Base-by-base conservation (phyloP, 1,140 invertebrate genomes). In the Drosophila arizonae region DNA sequence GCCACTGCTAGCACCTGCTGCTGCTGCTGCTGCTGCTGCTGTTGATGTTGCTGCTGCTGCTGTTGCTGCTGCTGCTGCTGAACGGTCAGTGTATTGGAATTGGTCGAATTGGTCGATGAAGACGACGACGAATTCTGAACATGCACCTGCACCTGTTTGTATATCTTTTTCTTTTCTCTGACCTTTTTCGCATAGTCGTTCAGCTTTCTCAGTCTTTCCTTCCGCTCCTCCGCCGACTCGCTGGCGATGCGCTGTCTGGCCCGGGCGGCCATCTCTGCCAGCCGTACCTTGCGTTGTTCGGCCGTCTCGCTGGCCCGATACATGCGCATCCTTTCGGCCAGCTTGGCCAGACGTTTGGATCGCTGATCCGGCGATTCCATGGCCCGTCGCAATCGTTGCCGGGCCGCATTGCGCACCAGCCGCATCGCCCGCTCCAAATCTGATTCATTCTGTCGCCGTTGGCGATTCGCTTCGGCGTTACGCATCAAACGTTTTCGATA, bases 251-350 rank as follows among this genome's bases (percentile, higher is more conserved):
- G 90, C 26, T 92, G 91, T 0, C 93, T 90, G 26, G 91, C 91
- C 15, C 91, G 60, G 13, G 92, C 92, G n/a, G 93, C 93, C 93
- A 94, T 93, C 48, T 93, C 91, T 6, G 93, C 91, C 30, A 94
- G 78, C 0, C 93, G 90, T 6, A 89, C 86, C 36, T 92, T 92
- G 36, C 93, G 90, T 65, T 94, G 93, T 43, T 94, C 93, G 15
- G 82, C 79, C 13, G 92, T 92, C 72, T 94, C 93, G 56, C 84
- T 91, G 46, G 90, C 86, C 17, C 91, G 57, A 56, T 92, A 91
- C 70, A 89, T 81, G 50, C 91, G 81, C 90, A 91, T 91, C n/a
- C 91, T 69, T 46, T 92, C 90, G 4, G 93, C 92, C 28, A 94
- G 68, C 63, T 93, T 94, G 13, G 92, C 91, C 33, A 94, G 63